Conservation (phyloP, 2,888 invertebrate species). For the Chloroclysta siterata region DNA sequence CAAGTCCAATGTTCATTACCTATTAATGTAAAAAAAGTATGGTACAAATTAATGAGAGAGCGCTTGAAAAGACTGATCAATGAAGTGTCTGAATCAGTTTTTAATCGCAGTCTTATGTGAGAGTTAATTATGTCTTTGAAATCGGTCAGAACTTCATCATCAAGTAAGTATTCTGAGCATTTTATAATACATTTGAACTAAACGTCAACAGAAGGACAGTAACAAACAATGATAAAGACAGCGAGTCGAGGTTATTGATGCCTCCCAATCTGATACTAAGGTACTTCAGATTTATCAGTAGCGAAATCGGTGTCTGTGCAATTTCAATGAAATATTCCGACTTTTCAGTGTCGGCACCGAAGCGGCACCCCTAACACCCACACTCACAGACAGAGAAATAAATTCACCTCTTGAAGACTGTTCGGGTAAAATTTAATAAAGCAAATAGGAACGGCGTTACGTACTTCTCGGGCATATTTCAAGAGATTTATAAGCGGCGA, state of each 20-base stretch:
- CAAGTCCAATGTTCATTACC: too few relatives aligned
- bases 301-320: conserved; percentile 16
- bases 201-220: not conserved
- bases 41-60: too few relatives aligned
- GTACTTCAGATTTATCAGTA: conserved; percentile 17
- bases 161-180: too few relatives aligned
- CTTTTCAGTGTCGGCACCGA: conserved; percentile 5
- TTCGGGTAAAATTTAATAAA: conserved; percentile 74
- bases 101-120: too few relatives aligned
- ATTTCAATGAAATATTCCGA: conserved; percentile 19
- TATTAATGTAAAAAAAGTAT: too few relatives aligned
- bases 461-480: conserved; percentile 66
- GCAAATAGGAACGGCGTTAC: conserved; percentile 70
- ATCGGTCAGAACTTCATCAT: too few relatives aligned
- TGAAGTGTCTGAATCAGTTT: too few relatives aligned
- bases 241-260: conserved; percentile 6
- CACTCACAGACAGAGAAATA: conserved; percentile 68
- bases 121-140: too few relatives aligned
- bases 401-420: conserved; percentile 66
- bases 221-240: conserved; percentile 1
- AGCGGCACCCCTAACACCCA: conserved; percentile 37
- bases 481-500: conserved; percentile 68
- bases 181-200: not conserved
- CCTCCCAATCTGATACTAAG: conserved; percentile 10
- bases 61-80: too few relatives aligned